These are phyloP conservation scores for Tetrax tetrax DNA, from an alignment of 2,113 vertebrate genomes.

Conservation along the genomic window DNA sequence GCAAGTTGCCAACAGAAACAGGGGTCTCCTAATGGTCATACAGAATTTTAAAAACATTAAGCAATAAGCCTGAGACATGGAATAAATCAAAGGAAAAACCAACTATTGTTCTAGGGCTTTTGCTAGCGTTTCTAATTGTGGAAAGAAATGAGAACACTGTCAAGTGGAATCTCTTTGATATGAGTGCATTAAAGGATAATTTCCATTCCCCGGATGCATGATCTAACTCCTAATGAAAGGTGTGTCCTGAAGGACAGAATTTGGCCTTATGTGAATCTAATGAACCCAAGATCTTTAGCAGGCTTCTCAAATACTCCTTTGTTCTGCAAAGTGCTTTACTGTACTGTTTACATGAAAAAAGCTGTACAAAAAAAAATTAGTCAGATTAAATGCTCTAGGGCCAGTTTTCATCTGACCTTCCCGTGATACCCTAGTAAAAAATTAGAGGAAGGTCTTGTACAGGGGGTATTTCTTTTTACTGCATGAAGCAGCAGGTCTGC, in stretches of 20 bases:
- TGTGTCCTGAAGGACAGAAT: constrained; percentile 46
- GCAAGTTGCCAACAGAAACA: neutral
- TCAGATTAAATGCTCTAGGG: constrained; percentile 33
- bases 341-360: constrained; percentile 45
- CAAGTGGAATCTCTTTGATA: constrained; percentile 47
- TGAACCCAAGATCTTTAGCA: constrained; percentile 22
- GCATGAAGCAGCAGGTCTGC: neutral
- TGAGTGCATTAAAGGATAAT: neutral
- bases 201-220: constrained; percentile 10
- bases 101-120: constrained; percentile 19
- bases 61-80: neutral
- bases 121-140: constrained; percentile 28
- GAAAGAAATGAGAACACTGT: constrained; percentile 52
- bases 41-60: neutral
- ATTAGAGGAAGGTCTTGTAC: constrained; percentile 1
- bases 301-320: constrained; percentile 38
- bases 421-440: neutral
- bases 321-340: constrained; percentile 22
- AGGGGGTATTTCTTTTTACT: neutral
- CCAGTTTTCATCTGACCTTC: constrained; percentile 41
- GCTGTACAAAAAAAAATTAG: neutral
- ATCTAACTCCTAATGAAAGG: constrained; percentile 50
- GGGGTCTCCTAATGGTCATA: neutral
- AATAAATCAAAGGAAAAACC: constrained; percentile 20
- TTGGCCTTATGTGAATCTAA: constrained; percentile 18